Base-by-base conservation (phyloP, 2,888 invertebrate species). In the Harpalus rufipes region DNA sequence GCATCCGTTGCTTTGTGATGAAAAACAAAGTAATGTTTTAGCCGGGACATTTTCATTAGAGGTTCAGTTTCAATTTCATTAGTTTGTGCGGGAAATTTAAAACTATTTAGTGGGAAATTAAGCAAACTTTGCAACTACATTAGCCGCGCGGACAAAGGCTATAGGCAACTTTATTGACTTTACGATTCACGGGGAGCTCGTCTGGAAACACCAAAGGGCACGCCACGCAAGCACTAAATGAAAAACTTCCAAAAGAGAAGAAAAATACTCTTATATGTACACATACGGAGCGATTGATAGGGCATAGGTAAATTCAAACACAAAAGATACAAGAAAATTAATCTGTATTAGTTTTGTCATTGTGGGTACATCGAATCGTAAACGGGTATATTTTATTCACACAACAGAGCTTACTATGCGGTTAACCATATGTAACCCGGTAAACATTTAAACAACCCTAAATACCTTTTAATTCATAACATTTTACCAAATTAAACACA, bases 61-160 rank as follows among this genome's bases (percentile, higher is more conserved):
- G 44, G 59, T 16, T 16, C 14, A 59, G 18, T 16, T 16, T 16
- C 59, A 59, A 59, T 16, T 59, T 59, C 59, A 59, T 59, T 59
- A 59, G 59, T 16, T 59, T 14, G 16, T 6, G 59, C 18, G 59
- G 16, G 1, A 59, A 59, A 59, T 59, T 59, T 59, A 59, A 59
- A 59, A 59, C 59, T 59, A 59, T 59, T 59, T 59, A 59, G 59
- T 18, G 59, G 59, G 7, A 14, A 59, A 59, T 59, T 59, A 59
- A 59, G 16, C 18, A 59, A 59, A 59, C 59, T 59, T 59, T 59
- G 18, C 59, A 59, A 59, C 59, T 59, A 59, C 59, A 59, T 59
- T 59, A 59, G 59, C 18, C 10, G 14, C 18, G 18, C 18, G 59
- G 14, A 59, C 59, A 59, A 59, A 59, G 59, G 59, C 16, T 59